Evolutionary conservation across 2,797 vertebrate genomes (phyloP).

Genomic region (Momotus momota): DNA sequence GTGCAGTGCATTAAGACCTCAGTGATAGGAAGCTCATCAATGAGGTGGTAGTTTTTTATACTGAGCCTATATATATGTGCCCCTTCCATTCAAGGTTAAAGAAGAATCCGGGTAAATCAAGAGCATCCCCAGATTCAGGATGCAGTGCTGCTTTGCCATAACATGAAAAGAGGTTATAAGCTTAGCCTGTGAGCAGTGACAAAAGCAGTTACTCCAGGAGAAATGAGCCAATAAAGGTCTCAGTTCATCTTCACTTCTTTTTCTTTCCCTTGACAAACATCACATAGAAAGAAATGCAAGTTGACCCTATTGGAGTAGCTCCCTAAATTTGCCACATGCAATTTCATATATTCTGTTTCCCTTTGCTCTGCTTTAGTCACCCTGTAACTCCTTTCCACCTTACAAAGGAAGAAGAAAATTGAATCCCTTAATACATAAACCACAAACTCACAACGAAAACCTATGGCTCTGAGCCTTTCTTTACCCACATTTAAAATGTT

Average conservation of each 20-base stretch:
- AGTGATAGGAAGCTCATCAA: neutral
- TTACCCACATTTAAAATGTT: neutral
- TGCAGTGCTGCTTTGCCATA: neutral
- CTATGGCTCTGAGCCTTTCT: rapidly evolving
- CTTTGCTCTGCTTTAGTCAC: neutral
- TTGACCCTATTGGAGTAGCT: neutral
- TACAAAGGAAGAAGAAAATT: neutral
- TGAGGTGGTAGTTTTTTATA: neutral
- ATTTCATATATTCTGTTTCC: neutral
- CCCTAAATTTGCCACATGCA: neutral
- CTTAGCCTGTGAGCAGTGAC: neutral
- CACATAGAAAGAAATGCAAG: neutral
- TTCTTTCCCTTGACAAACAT: neutral
- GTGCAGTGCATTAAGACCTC: neutral
- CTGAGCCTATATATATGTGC: neutral
- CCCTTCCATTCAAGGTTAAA: neutral
- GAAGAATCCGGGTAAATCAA: neutral
- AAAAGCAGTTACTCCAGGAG: neutral
- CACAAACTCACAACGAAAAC: neutral
- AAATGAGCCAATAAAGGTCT: neutral
- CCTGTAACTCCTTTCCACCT: neutral
- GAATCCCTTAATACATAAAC: neutral
- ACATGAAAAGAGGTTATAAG: neutral
- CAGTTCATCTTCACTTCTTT: neutral
- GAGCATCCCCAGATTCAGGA: neutral